Percentiles rank a stretch among this genome's conserved stretches.
These are phyloP conservation scores for Phenganax marumi DNA, from an alignment of 92 coral and sea anemone species.

Conservation along the genomic window DNA sequence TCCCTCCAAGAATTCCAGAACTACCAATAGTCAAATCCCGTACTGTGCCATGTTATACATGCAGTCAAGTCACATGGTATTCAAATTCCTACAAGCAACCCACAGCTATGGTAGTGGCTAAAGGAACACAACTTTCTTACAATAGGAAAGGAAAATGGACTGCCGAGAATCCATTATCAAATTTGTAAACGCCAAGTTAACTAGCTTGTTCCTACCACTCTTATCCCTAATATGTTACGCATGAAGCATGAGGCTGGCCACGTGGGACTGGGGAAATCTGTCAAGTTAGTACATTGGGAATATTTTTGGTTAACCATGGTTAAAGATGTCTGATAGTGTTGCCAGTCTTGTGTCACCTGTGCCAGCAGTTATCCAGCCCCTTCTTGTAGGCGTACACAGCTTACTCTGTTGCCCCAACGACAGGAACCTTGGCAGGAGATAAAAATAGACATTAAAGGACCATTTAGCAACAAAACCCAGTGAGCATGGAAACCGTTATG, in stretches of 20 bases:
- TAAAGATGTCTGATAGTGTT: slow-evolving; percentile 29
- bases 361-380: slow-evolving; percentile 40
- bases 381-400: slow-evolving; percentile 16
- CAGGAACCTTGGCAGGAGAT: slow-evolving; percentile 59
- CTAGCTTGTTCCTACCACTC: slow-evolving; percentile 39
- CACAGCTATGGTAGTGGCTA: slow-evolving; percentile 18
- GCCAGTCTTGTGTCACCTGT: slow-evolving; percentile 52
- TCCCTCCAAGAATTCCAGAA: slow-evolving; percentile 37
- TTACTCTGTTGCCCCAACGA: slow-evolving; percentile 51
- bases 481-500: slow-evolving; percentile 44
- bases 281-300: slow-evolving; percentile 40
- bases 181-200: slow-evolving; percentile 42
- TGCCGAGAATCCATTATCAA: slow-evolving; percentile 30
- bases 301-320: slow-evolving; percentile 52
- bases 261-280: slow-evolving; percentile 52
- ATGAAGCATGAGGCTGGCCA: slow-evolving; percentile 55
- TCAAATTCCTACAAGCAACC: slow-evolving; percentile 10
- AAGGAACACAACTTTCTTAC: slow-evolving; percentile 19
- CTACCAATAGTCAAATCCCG: slow-evolving; percentile 49
- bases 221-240: slow-evolving; percentile 28
- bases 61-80: neutral
- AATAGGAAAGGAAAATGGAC: slow-evolving; percentile 10
- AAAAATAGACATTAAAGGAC: slow-evolving; percentile 55
- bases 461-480: slow-evolving; percentile 47
- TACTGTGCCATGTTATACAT: slow-evolving; percentile 22